Conservation (phyloP, 2,888 invertebrate species). For the Sturmia bella region DNA sequence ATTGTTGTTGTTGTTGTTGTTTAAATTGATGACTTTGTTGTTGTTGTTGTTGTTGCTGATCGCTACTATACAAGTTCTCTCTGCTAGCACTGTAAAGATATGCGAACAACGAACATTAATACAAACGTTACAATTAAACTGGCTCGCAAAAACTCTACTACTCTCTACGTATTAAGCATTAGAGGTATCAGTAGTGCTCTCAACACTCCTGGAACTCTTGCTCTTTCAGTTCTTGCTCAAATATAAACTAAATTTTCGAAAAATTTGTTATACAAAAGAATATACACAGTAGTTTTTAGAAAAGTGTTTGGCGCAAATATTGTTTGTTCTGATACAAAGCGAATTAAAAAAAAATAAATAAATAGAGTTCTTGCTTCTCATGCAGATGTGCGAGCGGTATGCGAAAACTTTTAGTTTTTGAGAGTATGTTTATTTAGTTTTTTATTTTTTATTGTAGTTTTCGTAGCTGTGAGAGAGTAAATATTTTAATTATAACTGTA, state of each 20-base stretch:
- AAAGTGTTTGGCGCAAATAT: conserved; percentile 13
- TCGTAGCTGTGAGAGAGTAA: conserved; percentile 23
- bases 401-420: neutral
- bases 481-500: conserved; percentile 31
- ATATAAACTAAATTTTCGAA: conserved; percentile 13
- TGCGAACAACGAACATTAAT: conserved; percentile 71
- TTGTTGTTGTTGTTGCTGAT: conserved; percentile 72
- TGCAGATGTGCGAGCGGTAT: neutral
- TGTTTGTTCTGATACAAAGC: conserved; percentile 20
- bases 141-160: conserved; percentile 42
- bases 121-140: conserved; percentile 56
- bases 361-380: conserved; percentile 1
- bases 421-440: neutral
- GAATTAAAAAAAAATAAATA: conserved; percentile 6
- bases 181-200: conserved; percentile 14
- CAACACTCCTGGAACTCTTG: conserved; percentile 10
- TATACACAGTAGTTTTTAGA: neutral
- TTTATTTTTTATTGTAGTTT: no score
- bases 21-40: conserved; percentile 73
- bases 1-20: conserved; percentile 71
- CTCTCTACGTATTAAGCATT: conserved; percentile 22
- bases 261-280: neutral
- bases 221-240: conserved; percentile 28
- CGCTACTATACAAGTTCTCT: conserved; percentile 80
- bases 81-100: conserved; percentile 78